Percentiles rank a stretch among this genome's conserved stretches.
Conservation (phyloP, 2,888 invertebrate genomes). For the Helobdella robusta region DNA sequence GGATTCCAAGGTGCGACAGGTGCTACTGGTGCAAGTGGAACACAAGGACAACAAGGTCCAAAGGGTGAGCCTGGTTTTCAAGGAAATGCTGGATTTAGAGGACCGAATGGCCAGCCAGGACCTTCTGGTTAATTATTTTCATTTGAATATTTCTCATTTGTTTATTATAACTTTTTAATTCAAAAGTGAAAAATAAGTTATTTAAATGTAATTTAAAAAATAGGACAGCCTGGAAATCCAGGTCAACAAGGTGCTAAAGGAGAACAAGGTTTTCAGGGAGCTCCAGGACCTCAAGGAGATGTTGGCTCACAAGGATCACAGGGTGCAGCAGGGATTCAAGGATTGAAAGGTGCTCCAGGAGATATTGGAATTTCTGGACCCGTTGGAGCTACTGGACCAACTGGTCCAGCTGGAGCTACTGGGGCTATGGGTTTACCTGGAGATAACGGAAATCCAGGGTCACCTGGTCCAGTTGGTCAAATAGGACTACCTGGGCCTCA, state of each 20-base stretch:
- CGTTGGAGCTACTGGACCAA: constrained; percentile 55
- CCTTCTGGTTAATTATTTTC: no score
- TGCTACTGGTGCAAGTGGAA: constrained; percentile 19
- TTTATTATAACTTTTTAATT: no score
- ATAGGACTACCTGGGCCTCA: constrained; percentile 15
- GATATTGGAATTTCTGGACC: constrained; percentile 39
- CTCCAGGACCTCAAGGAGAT: constrained; percentile 28
- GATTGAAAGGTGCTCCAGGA: constrained; percentile 6
- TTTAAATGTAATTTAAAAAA: no score
- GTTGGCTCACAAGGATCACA: constrained; percentile 6
- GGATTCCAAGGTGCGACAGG: constrained; percentile 26
- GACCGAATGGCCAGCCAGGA: constrained; percentile 37
- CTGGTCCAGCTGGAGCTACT: no score
- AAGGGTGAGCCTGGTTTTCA: constrained; percentile 31
- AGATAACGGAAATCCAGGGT: not conserved
- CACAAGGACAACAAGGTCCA: constrained; percentile 25
- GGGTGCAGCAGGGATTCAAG: constrained; percentile 18
- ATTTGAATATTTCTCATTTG: no score
- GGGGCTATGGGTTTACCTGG: not conserved
- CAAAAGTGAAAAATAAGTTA: no score
- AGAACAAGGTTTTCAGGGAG: constrained; percentile 28
- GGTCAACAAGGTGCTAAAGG: constrained; percentile 29
- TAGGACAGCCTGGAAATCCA: constrained; percentile 5
- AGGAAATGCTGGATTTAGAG: constrained; percentile 36
- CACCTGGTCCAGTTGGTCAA: no score